These are phyloP conservation scores for Oxygymnocypris stewartii DNA, from an alignment of 2,113 vertebrate species.

Conservation along the genomic window DNA sequence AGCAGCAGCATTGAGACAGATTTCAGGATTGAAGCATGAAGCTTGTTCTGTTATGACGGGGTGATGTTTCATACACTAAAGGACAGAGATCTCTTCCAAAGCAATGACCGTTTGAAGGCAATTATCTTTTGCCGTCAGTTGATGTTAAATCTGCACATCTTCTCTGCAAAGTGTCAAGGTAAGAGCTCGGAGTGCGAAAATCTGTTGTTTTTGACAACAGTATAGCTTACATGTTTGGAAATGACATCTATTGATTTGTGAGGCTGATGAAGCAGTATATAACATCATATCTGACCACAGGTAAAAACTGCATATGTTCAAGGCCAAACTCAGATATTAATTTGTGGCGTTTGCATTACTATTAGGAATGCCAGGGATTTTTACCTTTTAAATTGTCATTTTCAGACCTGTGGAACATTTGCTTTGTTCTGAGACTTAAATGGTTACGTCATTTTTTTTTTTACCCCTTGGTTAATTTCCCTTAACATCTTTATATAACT, in stretches of 20 bases:
- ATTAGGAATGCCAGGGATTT: background rate
- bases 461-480: background rate
- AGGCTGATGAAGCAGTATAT: background rate
- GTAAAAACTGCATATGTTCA: background rate
- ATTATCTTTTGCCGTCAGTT: background rate
- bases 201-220: background rate
- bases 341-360: background rate
- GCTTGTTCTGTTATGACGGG: constrained; percentile 24
- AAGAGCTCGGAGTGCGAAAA: background rate
- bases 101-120: constrained; percentile 8
- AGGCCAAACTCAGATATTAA: background rate
- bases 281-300: background rate
- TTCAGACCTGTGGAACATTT: background rate
- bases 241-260: background rate
- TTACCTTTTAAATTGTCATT: background rate
- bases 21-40: constrained; percentile 7
- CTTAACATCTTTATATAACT: no score
- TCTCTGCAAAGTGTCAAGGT: background rate
- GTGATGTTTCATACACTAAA: background rate
- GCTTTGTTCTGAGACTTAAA: background rate
- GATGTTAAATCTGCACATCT: background rate
- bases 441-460: background rate
- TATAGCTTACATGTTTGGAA: background rate
- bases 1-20: background rate
- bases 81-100: background rate